phyloP scores from a whole-genome alignment of 1,140 invertebrate species.

The Muscidifurax raptorellus region DNA sequence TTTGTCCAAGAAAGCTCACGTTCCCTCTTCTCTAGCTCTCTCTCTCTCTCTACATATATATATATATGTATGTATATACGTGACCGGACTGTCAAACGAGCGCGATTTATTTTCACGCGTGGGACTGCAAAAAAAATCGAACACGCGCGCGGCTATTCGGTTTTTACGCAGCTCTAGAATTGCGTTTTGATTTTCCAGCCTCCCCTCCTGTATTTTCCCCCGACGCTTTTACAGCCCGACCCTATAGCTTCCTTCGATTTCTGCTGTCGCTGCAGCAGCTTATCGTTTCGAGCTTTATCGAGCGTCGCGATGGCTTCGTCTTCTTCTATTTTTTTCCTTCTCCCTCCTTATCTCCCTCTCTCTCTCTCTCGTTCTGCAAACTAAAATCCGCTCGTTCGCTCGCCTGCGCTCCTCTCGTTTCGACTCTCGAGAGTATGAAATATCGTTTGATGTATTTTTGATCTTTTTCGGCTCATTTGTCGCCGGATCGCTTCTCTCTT shows the following conservation, averaged over 20 bases:
- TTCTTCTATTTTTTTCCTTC: slow-evolving; percentile 9
- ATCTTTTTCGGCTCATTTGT: slow-evolving; percentile 30
- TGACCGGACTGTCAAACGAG: neutral
- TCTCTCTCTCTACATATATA: too few relatives aligned
- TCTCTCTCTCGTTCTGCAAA: neutral
- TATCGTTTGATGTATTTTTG: slow-evolving; percentile 40
- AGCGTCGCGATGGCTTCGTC: slow-evolving; percentile 10
- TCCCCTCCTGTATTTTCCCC: neutral
- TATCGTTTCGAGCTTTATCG: slow-evolving; percentile 45
- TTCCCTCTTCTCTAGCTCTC: too few relatives aligned
- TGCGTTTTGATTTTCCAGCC: neutral
- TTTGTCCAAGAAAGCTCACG: neutral
- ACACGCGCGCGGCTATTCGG: neutral
- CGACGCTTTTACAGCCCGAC: neutral
- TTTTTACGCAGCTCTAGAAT: neutral
- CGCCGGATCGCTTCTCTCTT: neutral
- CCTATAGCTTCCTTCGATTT: slow-evolving; percentile 6
- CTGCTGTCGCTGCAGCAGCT: slow-evolving; percentile 43
- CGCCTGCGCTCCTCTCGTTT: neutral
- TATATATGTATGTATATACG: neutral
- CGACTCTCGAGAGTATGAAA: slow-evolving; percentile 4
- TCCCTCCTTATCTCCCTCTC: neutral
- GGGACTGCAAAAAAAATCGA: neutral
- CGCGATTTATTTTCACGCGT: neutral
- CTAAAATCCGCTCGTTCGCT: slow-evolving; percentile 16